Evolutionary conservation across 2,797 vertebrate genomes (phyloP), one percentile per base, ranked within the genome.

Genomic region (Ambastaia sidthimunki): DNA sequence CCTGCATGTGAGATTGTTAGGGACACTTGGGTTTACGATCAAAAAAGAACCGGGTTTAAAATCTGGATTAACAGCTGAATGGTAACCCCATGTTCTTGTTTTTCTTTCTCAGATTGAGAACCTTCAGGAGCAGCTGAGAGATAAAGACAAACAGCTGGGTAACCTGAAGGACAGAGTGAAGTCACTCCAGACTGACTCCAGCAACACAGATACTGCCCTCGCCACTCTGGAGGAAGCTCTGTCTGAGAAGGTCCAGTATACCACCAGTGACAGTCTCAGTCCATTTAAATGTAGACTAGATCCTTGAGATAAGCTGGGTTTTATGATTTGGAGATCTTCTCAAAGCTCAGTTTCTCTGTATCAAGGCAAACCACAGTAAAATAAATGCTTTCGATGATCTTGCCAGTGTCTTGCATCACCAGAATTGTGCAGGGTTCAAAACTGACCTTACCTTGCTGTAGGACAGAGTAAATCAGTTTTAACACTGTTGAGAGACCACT

Each of bases 81-180:
- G 52, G 31, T 55, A 15, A 19, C 55, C 59, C 19, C 25, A 0
- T 1, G 19, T 10, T 72, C 60, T 34, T 25, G 3, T 11, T 74
- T 7, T 4, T 77, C 28, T 73, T 19, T 65, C 1, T 71, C 85
- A 94, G 93, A 94, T 94, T 85, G 93, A 94, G 83, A 99, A 99
- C 86, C 94, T 99, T 68, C 97, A 98, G 91, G 97, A 99, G 87
- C 97, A 99, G 89, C 94, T 99, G 87, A 94, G 96, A 83, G 97
- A 99, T 90, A 99, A 99, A 93, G 97, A 99, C 90, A 99, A 99
- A 86, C 97, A 99, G 74, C 92, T 99, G 54, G 96, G 95, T 57
- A 98, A 98, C 85, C 92, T 98, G 79, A 99, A 98, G 89, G 97
- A 99, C 91, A 91, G 97, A 76, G 96, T 99, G 78, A 98, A 99